Evolutionary conservation across 1,140 invertebrate genomes (phyloP).

Genomic region (Philopotamus ludificatus): DNA sequence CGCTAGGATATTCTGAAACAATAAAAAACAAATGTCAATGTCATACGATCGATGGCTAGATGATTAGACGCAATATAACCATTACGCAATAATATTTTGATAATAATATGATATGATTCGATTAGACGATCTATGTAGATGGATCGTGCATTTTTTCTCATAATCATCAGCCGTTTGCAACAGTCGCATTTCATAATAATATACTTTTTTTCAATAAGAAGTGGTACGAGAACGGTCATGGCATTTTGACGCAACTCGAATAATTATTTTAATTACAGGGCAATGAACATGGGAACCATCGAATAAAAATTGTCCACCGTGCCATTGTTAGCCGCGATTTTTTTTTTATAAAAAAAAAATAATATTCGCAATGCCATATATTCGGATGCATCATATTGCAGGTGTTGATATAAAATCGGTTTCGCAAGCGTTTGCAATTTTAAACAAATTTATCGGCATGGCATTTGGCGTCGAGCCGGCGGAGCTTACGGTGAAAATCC

Average conservation of each 20-base stretch:
- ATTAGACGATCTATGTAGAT: too few species aligned
- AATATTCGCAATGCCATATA: too few species aligned
- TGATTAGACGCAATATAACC: not conserved
- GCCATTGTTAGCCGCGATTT: not conserved
- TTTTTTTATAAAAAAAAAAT: too few species aligned
- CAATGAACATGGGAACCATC: not conserved
- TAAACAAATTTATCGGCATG: too few species aligned
- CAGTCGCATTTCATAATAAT: constrained; percentile 1
- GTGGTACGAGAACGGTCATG: not conserved
- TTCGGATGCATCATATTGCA: too few species aligned
- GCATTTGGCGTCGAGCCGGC: too few species aligned
- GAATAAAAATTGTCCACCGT: not conserved
- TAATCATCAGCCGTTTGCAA: constrained; percentile 3
- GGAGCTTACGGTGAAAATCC: too few species aligned
- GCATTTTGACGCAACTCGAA: constrained; percentile 5
- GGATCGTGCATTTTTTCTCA: constrained; percentile 1
- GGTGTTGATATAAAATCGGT: too few species aligned
- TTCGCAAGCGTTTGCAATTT: too few species aligned
- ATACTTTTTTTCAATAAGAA: not conserved
- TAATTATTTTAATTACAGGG: constrained; percentile 11
- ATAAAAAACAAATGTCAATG: not conserved
- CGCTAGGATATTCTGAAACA: constrained; percentile 4
- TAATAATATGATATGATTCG: too few species aligned
- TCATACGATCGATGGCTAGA: not conserved
- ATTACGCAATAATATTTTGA: too few species aligned